phyloP scores from a whole-genome alignment of 2,113 vertebrate genomes.

The Chloebia gouldiae region DNA sequence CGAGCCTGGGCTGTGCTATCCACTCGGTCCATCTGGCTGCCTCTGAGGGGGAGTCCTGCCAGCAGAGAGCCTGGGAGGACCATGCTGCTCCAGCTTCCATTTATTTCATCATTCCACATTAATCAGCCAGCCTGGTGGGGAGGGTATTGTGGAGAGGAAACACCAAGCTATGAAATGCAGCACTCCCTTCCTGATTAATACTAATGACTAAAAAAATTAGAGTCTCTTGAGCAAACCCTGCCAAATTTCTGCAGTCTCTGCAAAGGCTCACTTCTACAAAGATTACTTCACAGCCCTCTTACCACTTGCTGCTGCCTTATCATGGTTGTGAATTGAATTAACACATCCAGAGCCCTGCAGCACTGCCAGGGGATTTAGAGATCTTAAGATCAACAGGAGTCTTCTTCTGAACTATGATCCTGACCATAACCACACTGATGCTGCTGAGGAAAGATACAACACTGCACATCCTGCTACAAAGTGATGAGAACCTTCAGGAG shows the following conservation, averaged over 20 bases:
- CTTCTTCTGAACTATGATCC: neutral
- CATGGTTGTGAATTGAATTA: neutral
- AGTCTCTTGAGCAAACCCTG: neutral
- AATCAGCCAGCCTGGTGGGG: neutral
- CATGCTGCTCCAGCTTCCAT: neutral
- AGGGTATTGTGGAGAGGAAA: neutral
- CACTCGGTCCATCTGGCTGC: slow-evolving; percentile 17
- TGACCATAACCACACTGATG: neutral
- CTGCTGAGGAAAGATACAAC: neutral
- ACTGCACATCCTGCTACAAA: neutral
- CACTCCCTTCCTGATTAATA: neutral
- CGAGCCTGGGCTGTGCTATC: neutral
- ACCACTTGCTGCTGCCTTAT: neutral
- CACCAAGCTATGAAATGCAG: neutral
- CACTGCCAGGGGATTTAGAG: neutral
- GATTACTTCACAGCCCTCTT: neutral
- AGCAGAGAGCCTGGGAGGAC: neutral
- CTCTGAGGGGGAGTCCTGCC: neutral
- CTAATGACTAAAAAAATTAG: neutral
- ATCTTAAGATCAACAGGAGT: neutral
- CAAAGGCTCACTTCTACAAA: neutral
- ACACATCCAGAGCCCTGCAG: neutral
- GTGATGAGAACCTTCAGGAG: neutral
- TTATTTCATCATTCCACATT: neutral
- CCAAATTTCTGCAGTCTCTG: neutral